Percentiles rank a stretch among this genome's conserved stretches.
Conservation (phyloP, 2,888 invertebrate species). For the Vandiemenella viatica region DNA sequence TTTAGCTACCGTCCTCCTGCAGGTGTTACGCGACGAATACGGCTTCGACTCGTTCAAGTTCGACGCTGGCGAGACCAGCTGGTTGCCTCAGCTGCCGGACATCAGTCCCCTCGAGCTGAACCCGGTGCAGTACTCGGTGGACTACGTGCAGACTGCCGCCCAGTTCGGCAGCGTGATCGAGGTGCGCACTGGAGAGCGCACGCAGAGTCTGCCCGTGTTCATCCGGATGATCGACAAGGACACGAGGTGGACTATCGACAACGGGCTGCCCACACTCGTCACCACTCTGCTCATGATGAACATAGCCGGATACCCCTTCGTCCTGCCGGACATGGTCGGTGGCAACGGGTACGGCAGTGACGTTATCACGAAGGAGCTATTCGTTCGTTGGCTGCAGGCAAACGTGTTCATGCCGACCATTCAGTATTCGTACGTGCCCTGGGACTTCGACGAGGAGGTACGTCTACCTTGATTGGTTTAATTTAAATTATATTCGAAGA, state of each 20-base stretch:
- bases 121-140: background rate
- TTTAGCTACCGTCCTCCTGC: too few relatives aligned
- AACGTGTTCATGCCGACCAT: slow-evolving; percentile 62
- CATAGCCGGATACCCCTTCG: slow-evolving; percentile 50
- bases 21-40: slow-evolving; percentile 39
- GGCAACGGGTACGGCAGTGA: slow-evolving; percentile 46
- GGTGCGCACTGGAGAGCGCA: slow-evolving; percentile 52
- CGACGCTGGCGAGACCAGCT: slow-evolving; percentile 64
- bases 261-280: slow-evolving; percentile 52
- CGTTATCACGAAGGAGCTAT: slow-evolving; percentile 43
- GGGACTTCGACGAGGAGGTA: slow-evolving; percentile 51
- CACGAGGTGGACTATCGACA: slow-evolving; percentile 35
- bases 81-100: slow-evolving; percentile 48
- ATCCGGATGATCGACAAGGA: slow-evolving; percentile 67
- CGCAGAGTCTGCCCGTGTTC: slow-evolving; percentile 54
- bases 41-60: slow-evolving; percentile 65
- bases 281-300: slow-evolving; percentile 51
- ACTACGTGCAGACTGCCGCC: slow-evolving; percentile 39
- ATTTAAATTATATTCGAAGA: too few relatives aligned
- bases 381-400: slow-evolving; percentile 64
- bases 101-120: slow-evolving; percentile 31
- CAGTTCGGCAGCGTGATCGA: slow-evolving; percentile 49
- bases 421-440: slow-evolving; percentile 67
- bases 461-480: too few relatives aligned
- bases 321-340: slow-evolving; percentile 70